Evolutionary conservation across 2,888 invertebrate species (phyloP).

Genomic region (Drosophila borealis): DNA sequence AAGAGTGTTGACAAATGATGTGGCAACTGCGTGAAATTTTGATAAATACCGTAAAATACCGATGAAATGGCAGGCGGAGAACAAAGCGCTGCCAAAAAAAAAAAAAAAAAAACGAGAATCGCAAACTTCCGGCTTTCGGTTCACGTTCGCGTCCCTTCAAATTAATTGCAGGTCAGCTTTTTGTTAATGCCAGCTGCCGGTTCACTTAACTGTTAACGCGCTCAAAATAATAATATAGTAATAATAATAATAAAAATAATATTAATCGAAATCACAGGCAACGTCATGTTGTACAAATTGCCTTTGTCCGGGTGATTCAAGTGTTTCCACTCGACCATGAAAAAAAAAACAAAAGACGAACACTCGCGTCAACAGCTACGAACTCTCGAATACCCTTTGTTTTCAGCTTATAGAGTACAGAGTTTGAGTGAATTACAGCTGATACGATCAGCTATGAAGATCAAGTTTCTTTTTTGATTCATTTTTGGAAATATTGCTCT

Average conservation of each 20-base stretch:
- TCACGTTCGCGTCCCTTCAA: slow-evolving; percentile 38
- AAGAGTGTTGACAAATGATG: slow-evolving; percentile 64
- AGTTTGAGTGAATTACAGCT: slow-evolving; percentile 1
- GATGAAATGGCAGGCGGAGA: slow-evolving; percentile 4
- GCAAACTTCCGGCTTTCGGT: slow-evolving; percentile 40
- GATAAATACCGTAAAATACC: slow-evolving; percentile 44
- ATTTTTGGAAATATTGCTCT: too few relatives aligned
- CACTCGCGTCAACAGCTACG: slow-evolving; percentile 10
- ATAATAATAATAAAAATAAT: slow-evolving; percentile 35
- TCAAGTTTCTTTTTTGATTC: too few relatives aligned
- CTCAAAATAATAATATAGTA: slow-evolving; percentile 32
- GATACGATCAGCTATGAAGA: not conserved
- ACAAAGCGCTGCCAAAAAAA: slow-evolving; percentile 57
- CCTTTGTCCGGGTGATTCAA: slow-evolving; percentile 62
- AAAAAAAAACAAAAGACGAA: slow-evolving; percentile 8
- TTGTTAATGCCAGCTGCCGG: slow-evolving; percentile 40
- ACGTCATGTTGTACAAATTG: slow-evolving; percentile 66
- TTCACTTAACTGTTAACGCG: slow-evolving; percentile 70
- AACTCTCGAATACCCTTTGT: slow-evolving; percentile 16
- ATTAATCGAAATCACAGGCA: slow-evolving; percentile 32
- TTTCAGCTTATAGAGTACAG: not conserved
- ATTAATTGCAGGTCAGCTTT: slow-evolving; percentile 52
- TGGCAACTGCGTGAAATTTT: slow-evolving; percentile 59
- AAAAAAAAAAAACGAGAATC: slow-evolving; percentile 35
- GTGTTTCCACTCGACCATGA: slow-evolving; percentile 64